Conservation (phyloP, 2,888 invertebrate species). For the Labia minor region DNA sequence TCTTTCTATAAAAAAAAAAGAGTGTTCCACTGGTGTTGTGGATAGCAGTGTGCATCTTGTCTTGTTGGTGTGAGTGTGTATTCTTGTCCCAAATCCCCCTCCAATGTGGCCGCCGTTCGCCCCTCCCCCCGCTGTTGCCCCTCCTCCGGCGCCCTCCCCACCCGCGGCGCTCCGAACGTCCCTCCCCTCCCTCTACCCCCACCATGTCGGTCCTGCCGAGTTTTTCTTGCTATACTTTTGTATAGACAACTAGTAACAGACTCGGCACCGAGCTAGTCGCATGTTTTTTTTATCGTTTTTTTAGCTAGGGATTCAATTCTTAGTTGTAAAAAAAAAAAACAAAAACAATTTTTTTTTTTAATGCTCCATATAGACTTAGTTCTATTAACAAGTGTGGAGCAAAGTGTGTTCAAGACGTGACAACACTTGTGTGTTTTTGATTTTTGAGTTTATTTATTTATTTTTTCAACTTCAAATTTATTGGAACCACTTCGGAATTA, state of each 20-base stretch:
- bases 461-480: not conserved
- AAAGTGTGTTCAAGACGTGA: not conserved
- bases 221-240: constrained; percentile 13
- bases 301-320: not conserved
- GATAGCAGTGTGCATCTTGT: too few species aligned
- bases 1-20: not conserved
- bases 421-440: not conserved
- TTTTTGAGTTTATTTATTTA: not conserved
- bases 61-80: not conserved
- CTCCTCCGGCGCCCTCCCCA: constrained; percentile 9
- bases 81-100: constrained; percentile 13
- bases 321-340: too few species aligned
- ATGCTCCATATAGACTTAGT: not conserved
- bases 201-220: constrained; percentile 1
- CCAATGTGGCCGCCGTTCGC: constrained; percentile 1
- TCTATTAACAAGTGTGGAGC: not conserved
- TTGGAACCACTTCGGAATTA: not conserved
- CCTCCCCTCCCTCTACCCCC: constrained; percentile 2
- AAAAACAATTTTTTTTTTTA: not conserved
- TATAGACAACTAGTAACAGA: constrained; percentile 13
- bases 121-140: constrained; percentile 3
- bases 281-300: constrained; percentile 13
- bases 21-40: too few species aligned
- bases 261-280: constrained; percentile 13
- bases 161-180: not conserved